Base-by-base conservation (phyloP, 2,797 vertebrate genomes). In the Uromys caudimaculatus region DNA sequence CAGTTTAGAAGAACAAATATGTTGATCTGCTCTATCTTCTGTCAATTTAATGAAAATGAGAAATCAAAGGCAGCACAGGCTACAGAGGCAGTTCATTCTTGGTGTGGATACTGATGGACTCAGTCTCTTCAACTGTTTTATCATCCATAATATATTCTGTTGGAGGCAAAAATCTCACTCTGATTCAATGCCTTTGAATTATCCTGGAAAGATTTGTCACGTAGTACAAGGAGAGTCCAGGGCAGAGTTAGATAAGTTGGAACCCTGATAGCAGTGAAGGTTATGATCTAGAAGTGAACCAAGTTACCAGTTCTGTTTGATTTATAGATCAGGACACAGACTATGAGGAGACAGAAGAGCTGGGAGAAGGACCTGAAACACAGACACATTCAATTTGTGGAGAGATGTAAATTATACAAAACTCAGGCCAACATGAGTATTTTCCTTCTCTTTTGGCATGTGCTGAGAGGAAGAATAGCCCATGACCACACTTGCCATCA, bases 11-110 rank as follows among this genome's bases (percentile, higher is more conserved):
- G 1, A 79, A 16, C n/a, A 58, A 47, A 83, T 76, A 69, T 89
- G 60, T 96, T 90, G 92, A 71, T 93, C 35, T 92, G 62, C 93
- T 95, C 94, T 91, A 91, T 92, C 62, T 94, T 96, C 85, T 81
- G 91, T 73, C 85, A 50, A 71, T 93, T 89, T 75, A 82, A 79
- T 84, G 32, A 90, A 93, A 93, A 93, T 64, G 16, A 91, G 47
- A 93, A 91, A 47, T 90, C 44, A 77, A 93, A 92, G 14, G 50
- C 84, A 79, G 24, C 14, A 12, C 9, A 13, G 84, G 6, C 17
- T 23, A 76, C 29, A 84, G n/a, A 44, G 54, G 73, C 32, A 82
- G 76, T 8, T 94, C 54, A 76, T 95, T 96, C 41, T 97, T 90
- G 88, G 3, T 52, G 67, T 75, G 85, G 93, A 92, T 87, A 67